Conservation (phyloP, 2,797 vertebrate genomes). For the Siniperca scherzeri region DNA sequence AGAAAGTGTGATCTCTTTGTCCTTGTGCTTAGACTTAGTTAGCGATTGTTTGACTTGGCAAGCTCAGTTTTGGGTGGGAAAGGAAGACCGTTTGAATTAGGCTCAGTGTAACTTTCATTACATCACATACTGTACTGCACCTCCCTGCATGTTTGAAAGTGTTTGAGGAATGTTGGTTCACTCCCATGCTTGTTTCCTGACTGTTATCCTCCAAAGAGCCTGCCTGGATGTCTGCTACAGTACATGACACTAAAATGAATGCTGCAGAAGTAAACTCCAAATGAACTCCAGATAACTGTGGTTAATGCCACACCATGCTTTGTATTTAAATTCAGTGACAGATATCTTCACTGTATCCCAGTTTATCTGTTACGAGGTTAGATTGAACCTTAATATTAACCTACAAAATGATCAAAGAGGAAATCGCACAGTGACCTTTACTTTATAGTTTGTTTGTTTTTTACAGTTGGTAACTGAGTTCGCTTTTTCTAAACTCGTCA, state of each 20-base stretch:
- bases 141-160: constrained; percentile 53
- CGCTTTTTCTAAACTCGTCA: neutral
- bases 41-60: constrained; percentile 68
- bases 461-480: neutral
- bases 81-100: constrained; percentile 59
- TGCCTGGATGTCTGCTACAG: constrained; percentile 33
- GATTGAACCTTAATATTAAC: neutral
- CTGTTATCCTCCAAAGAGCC: constrained; percentile 35
- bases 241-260: constrained; percentile 12
- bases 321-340: neutral
- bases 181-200: constrained; percentile 70
- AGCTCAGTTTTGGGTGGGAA: constrained; percentile 38
- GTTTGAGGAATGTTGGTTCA: constrained; percentile 73
- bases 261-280: constrained; percentile 30
- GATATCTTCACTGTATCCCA: neutral
- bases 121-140: constrained; percentile 32
- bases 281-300: constrained; percentile 33
- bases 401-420: constrained; percentile 4
- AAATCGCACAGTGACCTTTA: constrained; percentile 26
- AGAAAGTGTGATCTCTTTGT: constrained; percentile 12
- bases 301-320: neutral
- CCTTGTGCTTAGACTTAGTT: constrained; percentile 27
- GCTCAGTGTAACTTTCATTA: constrained; percentile 46
- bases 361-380: constrained; percentile 1
- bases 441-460: too few relatives aligned